Evolutionary conservation across 30 jellyfish, hydroid and myxozoan genomes (phyloP).

Genomic region (Morbakka virulenta): DNA sequence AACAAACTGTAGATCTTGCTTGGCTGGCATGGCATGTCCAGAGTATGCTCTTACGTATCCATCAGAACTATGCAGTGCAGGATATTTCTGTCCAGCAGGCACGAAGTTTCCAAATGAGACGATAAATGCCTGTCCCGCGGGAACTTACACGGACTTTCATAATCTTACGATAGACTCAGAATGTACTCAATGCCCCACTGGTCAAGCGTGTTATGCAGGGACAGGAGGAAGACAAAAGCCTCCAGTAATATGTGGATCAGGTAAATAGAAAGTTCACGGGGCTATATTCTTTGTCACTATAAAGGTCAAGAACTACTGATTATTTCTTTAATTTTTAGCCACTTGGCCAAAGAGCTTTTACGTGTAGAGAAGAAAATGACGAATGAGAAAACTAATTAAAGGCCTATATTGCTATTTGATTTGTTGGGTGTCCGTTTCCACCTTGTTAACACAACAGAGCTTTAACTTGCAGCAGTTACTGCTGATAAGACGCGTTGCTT

Average conservation of each 20-base stretch:
- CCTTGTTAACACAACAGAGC: too few species aligned
- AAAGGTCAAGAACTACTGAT: too few species aligned
- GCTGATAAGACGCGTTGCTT: too few species aligned
- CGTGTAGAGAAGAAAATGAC: too few species aligned
- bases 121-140: constrained; percentile 95
- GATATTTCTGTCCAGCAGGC: constrained; percentile 98
- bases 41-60: constrained; percentile 80
- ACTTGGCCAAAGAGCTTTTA: too few species aligned
- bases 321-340: too few species aligned
- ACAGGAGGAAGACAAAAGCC: constrained; percentile 98
- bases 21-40: constrained; percentile 99
- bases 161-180: constrained; percentile 80
- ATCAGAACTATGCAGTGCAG: constrained; percentile 82
- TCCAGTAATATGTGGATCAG: constrained; percentile 93
- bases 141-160: constrained; percentile 87
- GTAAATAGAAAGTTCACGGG: constrained; percentile 36
- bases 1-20: constrained; percentile 78
- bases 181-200: constrained; percentile 85
- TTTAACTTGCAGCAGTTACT: too few species aligned
- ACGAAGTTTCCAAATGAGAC: constrained; percentile 80
- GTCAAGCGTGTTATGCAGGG: constrained; percentile 95
- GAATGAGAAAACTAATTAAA: too few species aligned
- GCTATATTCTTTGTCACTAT: neutral
- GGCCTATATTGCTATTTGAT: too few species aligned
- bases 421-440: too few species aligned